A percentile compares a stretch with the other conserved stretches of the same genome.
Evolutionary conservation across 1,140 invertebrate species (phyloP).

Genomic region (Hirudo medicinalis): DNA sequence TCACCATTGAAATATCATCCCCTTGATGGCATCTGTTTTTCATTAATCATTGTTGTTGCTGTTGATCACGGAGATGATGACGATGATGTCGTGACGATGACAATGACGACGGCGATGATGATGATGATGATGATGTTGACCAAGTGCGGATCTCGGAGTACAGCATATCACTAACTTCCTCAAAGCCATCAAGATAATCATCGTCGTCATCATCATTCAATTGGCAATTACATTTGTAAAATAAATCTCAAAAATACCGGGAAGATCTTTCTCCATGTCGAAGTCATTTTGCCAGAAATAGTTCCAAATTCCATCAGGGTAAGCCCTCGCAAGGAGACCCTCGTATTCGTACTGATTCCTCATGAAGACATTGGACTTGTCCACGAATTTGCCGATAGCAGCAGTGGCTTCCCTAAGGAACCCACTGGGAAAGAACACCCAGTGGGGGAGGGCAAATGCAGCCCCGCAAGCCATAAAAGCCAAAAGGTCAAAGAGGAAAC

Average conservation of each 20-base stretch:
- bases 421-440: slow-evolving; percentile 6
- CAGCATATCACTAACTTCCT: no score
- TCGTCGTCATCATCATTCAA: no score
- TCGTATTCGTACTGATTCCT: background rate
- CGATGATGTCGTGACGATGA: no score
- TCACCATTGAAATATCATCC: no score
- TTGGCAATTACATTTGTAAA: no score
- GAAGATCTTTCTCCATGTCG: slow-evolving; percentile 14
- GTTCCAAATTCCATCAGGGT: background rate
- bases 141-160: no score
- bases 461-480: slow-evolving; percentile 8
- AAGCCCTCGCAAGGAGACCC: background rate
- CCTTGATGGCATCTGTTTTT: no score
- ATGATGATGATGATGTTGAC: no score
- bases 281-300: slow-evolving; percentile 13
- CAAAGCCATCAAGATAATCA: no score
- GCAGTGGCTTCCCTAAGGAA: background rate
- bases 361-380: background rate
- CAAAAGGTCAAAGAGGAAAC: slow-evolving; percentile 5
- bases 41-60: no score
- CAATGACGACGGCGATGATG: no score
- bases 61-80: no score
- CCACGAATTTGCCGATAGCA: background rate
- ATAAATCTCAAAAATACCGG: background rate
- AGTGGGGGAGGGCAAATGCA: slow-evolving; percentile 11